Conservation (phyloP, 2,888 invertebrate species). For the Diplazon laetatorius region DNA sequence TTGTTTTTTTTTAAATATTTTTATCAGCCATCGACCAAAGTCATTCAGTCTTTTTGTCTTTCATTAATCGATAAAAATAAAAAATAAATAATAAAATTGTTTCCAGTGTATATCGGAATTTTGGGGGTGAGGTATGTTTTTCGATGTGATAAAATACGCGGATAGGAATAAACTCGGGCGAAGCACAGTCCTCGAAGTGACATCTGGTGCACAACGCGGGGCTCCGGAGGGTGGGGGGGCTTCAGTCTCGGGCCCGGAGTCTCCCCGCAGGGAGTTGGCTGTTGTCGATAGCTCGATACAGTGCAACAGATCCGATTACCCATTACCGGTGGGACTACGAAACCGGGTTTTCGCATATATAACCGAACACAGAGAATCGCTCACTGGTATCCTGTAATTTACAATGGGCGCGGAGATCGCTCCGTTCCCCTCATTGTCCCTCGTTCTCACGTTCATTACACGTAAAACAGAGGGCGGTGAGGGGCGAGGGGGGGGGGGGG, state of each 20-base stretch:
- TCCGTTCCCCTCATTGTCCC: conserved; percentile 35
- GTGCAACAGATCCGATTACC: conserved; percentile 56
- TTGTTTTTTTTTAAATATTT: no score
- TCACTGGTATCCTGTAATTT: conserved; percentile 55
- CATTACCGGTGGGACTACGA: conserved; percentile 56
- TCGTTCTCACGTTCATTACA: background rate
- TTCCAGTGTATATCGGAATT: background rate
- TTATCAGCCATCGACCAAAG: no score
- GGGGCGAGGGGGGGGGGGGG: no score
- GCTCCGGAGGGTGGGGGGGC: no score
- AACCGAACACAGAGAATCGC: conserved; percentile 45
- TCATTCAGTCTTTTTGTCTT: no score
- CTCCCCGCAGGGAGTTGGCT: background rate
- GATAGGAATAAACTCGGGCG: background rate
- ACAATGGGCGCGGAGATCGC: conserved; percentile 48
- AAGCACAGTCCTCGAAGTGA: conserved; percentile 8
- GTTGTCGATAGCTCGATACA: conserved; percentile 34
- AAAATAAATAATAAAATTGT: no score
- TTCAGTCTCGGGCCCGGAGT: conserved; percentile 4
- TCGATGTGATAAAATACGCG: conserved; percentile 6
- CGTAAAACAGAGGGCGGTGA: no score
- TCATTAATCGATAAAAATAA: no score
- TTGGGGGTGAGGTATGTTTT: background rate
- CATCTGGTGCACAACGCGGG: background rate
- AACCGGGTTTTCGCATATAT: conserved; percentile 47